Percentiles rank a stretch among this genome's conserved stretches.
Conservation (phyloP, 2,888 invertebrate genomes). For the Hartigia nigra region DNA sequence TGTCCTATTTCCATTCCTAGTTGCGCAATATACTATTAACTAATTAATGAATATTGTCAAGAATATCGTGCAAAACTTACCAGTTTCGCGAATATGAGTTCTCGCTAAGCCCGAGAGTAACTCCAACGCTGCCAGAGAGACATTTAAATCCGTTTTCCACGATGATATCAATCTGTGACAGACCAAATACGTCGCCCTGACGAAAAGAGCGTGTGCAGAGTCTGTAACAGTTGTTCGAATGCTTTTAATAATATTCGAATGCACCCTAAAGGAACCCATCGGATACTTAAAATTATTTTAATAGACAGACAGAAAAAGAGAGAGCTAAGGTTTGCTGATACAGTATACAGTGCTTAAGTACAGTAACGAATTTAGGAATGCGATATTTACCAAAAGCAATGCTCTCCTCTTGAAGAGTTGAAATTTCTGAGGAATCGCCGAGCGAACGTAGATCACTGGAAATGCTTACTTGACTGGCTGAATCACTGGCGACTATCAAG, state of each 20-base stretch:
- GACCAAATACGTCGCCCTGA: conserved; percentile 91
- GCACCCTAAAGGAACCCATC: not conserved
- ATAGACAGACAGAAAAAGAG: not conserved
- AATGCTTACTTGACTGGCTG: conserved; percentile 66
- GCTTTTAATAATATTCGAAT: not conserved
- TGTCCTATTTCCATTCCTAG: too few relatives aligned
- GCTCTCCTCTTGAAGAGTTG: conserved; percentile 64
- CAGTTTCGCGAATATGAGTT: conserved; percentile 88
- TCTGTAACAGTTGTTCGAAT: conserved; percentile 68
- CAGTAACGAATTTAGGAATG: conserved; percentile 10
- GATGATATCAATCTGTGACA: conserved; percentile 95
- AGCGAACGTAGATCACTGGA: conserved; percentile 65
- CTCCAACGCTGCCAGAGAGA: conserved; percentile 93
- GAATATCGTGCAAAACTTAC: conserved; percentile 67
- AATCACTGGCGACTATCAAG: conserved; percentile 65
- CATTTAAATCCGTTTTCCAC: conserved; percentile 95
- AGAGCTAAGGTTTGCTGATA: not conserved
- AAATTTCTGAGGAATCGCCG: conserved; percentile 62
- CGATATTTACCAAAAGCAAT: conserved; percentile 63
- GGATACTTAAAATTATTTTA: not conserved
- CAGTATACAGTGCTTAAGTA: not conserved
- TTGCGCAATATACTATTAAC: too few relatives aligned
- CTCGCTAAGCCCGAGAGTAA: conserved; percentile 90
- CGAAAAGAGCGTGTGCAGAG: conserved; percentile 88
- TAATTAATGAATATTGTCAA: conserved; percentile 1